Evolutionary conservation across 2,888 invertebrate genomes (phyloP).

Genomic region (Epinotia nisella): DNA sequence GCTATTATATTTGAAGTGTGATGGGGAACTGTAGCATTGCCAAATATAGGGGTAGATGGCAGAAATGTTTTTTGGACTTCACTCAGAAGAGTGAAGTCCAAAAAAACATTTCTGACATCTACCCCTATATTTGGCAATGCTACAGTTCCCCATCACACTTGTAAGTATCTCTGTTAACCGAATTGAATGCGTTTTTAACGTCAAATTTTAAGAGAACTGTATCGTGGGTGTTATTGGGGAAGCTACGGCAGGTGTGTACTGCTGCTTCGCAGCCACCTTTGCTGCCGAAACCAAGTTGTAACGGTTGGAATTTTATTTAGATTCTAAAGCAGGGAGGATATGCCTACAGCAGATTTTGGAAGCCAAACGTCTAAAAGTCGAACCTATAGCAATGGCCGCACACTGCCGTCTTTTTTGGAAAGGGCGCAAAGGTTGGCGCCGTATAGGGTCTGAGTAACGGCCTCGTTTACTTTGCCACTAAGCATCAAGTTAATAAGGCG

Average conservation of each 20-base stretch:
- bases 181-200: neutral
- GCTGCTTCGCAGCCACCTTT: conserved; percentile 5
- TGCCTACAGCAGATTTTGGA: conserved; percentile 3
- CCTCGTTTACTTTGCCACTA: too few species aligned
- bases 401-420: conserved; percentile 4
- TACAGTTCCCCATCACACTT: too few species aligned
- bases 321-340: neutral
- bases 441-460: neutral
- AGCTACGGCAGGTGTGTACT: neutral
- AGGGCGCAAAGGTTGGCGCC: neutral
- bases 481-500: too few species aligned
- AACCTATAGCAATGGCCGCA: conserved; percentile 10
- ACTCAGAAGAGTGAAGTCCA: too few species aligned
- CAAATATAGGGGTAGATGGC: neutral
- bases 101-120: too few species aligned
- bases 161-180: too few species aligned
- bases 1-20: neutral
- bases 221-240: neutral
- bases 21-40: conserved; percentile 1
- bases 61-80: too few species aligned
- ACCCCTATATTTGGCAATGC: too few species aligned
- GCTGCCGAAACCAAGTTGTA: too few species aligned
- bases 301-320: conserved; percentile 6
- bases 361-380: conserved; percentile 8
- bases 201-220: neutral